phyloP scores from a whole-genome alignment of 2,797 vertebrate genomes.

The Tachyglossus aculeatus region DNA sequence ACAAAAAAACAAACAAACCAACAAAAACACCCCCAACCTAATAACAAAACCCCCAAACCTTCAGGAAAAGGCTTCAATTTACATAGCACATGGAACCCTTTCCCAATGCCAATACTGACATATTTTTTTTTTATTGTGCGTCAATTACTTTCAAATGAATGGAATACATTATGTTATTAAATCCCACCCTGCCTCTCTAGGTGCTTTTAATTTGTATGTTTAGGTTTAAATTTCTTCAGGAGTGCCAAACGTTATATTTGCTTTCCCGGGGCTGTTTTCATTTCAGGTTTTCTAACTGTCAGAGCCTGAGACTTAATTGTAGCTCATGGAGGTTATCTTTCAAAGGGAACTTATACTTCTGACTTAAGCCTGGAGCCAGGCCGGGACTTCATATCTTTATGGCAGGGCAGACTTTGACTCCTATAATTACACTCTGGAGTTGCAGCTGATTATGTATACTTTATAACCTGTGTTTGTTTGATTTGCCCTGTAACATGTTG shows the following conservation, averaged over 20 bases:
- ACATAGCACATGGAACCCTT: background rate
- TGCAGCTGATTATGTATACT: background rate
- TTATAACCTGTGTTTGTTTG: conserved; percentile 15
- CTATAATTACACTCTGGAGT: conserved; percentile 46
- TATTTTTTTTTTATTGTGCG: conserved; percentile 20
- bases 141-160: conserved; percentile 44
- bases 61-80: background rate
- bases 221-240: conserved; percentile 43
- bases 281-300: conserved; percentile 66
- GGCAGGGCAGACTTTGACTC: conserved; percentile 19
- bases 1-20: background rate
- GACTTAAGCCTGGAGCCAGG: conserved; percentile 61
- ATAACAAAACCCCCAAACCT: background rate
- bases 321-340: conserved; percentile 46
- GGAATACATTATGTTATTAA: background rate
- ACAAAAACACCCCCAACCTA: background rate
- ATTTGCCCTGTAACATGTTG: conserved; percentile 17
- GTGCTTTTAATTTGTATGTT: conserved; percentile 17
- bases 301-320: conserved; percentile 69
- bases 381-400: conserved; percentile 65
- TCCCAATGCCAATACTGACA: conserved; percentile 46
- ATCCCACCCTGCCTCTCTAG: conserved; percentile 1
- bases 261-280: conserved; percentile 71
- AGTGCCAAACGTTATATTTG: conserved; percentile 43
- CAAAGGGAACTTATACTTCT: conserved; percentile 55